These are phyloP conservation scores for Ceraclea dissimilis DNA, from an alignment of 2,888 invertebrate genomes.

Conservation along the genomic window DNA sequence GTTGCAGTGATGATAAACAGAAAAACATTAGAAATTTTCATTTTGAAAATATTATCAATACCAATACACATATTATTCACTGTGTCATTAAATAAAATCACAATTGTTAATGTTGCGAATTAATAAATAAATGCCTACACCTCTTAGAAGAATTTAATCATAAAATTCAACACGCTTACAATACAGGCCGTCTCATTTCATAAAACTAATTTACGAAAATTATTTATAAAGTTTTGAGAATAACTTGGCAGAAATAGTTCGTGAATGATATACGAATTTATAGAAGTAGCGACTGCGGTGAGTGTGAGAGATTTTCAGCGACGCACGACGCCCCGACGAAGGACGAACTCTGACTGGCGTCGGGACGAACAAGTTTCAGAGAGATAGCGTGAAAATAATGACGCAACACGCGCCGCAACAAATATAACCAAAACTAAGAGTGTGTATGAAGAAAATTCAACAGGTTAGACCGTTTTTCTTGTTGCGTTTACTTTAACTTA, in stretches of 20 bases:
- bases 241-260: no score
- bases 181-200: not conserved
- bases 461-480: constrained; percentile 19
- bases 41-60: constrained; percentile 12
- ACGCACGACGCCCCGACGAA: constrained; percentile 12
- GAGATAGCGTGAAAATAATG: constrained; percentile 15
- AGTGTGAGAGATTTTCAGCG: not conserved
- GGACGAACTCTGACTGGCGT: constrained; percentile 18
- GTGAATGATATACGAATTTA: no score
- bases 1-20: constrained; percentile 10
- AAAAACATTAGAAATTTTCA: constrained; percentile 18
- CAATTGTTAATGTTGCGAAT: not conserved
- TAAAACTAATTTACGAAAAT: no score
- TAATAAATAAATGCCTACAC: no score
- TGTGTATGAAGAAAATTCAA: constrained; percentile 23
- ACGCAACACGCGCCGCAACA: constrained; percentile 22
- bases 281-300: no score
- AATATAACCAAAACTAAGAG: constrained; percentile 16
- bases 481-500: constrained; percentile 5
- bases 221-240: no score
- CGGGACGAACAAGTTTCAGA: constrained; percentile 19
- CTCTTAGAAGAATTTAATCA: no score
- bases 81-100: constrained; percentile 19
- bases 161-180: not conserved
- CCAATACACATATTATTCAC: not conserved